Conservation (phyloP, 2,113 vertebrate species). For the Perognathus longimembris region DNA sequence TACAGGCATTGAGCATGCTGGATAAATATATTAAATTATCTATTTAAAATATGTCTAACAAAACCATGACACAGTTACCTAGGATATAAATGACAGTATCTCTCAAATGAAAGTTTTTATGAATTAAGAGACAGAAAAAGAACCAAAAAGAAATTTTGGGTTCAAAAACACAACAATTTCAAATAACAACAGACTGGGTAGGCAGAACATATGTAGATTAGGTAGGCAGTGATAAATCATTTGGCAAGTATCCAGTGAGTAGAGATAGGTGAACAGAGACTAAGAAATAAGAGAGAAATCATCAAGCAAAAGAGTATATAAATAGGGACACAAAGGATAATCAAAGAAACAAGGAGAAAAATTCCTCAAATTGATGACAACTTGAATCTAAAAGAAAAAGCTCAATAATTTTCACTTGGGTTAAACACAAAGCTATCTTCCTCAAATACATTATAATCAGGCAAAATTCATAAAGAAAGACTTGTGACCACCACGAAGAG, state of each 20-base stretch:
- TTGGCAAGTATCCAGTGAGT: background rate
- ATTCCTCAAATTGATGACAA: background rate
- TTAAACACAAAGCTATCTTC: background rate
- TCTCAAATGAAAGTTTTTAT: background rate
- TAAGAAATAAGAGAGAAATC: background rate
- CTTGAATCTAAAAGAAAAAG: background rate
- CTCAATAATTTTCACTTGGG: background rate
- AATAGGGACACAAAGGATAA: background rate
- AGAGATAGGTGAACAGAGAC: background rate
- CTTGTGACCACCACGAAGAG: background rate
- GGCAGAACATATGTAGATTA: background rate
- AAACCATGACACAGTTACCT: background rate
- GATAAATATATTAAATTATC: background rate
- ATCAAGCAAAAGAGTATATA: background rate
- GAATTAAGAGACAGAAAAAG: background rate
- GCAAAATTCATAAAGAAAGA: background rate
- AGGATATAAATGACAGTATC: background rate
- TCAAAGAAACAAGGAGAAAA: background rate
- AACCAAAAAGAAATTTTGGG: background rate
- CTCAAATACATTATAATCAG: background rate
- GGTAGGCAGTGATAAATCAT: no score
- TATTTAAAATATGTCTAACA: conserved; percentile 21
- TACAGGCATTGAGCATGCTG: background rate
- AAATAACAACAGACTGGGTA: background rate
- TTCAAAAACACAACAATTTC: background rate